Conservation (phyloP, 2,113 vertebrate genomes). For the Elaphurus davidianus region DNA sequence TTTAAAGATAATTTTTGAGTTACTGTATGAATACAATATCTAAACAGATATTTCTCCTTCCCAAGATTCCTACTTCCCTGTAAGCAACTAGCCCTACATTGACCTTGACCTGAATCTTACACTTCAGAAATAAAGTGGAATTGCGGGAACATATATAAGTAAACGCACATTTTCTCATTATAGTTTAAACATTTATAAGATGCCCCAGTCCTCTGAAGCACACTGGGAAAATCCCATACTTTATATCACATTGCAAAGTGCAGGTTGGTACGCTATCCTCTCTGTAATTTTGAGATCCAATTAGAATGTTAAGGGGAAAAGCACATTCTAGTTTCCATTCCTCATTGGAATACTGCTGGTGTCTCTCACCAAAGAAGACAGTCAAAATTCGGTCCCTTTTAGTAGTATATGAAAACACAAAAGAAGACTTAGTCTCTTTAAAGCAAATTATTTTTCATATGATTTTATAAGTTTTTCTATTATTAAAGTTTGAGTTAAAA, state of each 20-base stretch:
- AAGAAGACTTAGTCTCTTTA: slow-evolving; percentile 48
- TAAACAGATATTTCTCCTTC: background rate
- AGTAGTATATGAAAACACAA: slow-evolving; percentile 47
- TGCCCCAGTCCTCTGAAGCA: background rate
- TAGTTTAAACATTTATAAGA: background rate
- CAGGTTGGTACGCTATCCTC: background rate
- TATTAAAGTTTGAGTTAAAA: slow-evolving; percentile 15
- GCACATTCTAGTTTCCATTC: background rate
- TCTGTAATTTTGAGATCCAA: background rate
- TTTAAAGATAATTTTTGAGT: background rate
- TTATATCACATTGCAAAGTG: background rate
- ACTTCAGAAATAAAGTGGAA: background rate
- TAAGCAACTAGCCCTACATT: background rate
- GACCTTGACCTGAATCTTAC: background rate
- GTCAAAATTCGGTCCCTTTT: background rate
- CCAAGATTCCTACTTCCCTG: background rate
- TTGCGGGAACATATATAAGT: background rate
- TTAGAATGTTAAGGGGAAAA: background rate
- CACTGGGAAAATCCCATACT: background rate
- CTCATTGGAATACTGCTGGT: background rate
- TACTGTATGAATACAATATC: background rate
- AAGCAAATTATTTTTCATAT: slow-evolving; percentile 32
- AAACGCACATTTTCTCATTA: background rate
- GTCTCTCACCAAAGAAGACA: background rate
- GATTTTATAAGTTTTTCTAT: slow-evolving; percentile 33